phyloP scores from a whole-genome alignment of 2,113 vertebrate genomes.

The Lonchura striata region DNA sequence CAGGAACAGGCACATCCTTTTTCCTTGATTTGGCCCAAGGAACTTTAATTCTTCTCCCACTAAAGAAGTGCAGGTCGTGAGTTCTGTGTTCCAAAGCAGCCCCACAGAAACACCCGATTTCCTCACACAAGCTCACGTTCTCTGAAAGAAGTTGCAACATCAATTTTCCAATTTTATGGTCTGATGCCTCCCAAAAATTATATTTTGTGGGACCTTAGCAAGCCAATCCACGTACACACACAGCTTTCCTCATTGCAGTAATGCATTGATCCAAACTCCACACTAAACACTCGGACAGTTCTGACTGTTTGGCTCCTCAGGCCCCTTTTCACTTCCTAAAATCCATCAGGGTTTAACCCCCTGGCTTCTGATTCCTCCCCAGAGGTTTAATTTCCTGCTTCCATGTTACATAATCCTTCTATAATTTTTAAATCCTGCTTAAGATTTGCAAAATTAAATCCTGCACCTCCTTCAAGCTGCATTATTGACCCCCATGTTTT shows the following conservation, averaged over 20 bases:
- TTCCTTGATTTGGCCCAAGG: rapidly evolving
- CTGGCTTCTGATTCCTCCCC: neutral
- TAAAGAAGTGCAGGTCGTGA: rapidly evolving
- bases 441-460: neutral
- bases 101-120: neutral
- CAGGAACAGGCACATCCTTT: neutral
- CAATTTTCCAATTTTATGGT: constrained; percentile 47
- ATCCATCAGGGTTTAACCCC: neutral
- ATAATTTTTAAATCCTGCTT: neutral
- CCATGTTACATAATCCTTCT: neutral
- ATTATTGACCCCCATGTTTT: rapidly evolving
- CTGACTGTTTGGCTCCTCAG: neutral
- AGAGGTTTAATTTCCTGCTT: neutral
- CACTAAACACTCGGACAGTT: neutral
- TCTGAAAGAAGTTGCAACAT: neutral
- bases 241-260: neutral
- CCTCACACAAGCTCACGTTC: neutral
- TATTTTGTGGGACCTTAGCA: neutral
- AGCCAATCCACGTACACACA: neutral
- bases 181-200: constrained; percentile 22
- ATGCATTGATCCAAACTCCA: neutral
- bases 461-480: neutral
- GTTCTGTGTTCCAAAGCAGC: neutral
- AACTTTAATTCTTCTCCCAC: neutral
- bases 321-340: neutral